A percentile compares a stretch with the other conserved stretches of the same genome.
Conservation (phyloP, 2,888 invertebrate species). For the Trissoscelio sp. region DNA sequence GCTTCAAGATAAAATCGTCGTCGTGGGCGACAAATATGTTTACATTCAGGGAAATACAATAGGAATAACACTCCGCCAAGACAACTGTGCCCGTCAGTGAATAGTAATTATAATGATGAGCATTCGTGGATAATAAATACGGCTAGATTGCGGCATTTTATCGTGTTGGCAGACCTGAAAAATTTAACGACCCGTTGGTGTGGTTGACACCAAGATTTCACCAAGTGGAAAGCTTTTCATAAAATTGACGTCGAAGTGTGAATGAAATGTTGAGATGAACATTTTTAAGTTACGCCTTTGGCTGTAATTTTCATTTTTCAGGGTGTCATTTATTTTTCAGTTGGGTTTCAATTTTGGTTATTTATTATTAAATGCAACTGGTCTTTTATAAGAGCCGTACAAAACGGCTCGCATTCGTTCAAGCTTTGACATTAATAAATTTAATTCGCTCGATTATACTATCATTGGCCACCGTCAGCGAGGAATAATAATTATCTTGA, state of each 20-base stretch:
- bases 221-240: constrained; percentile 15
- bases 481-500: constrained; percentile 66
- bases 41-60: constrained; percentile 30
- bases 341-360: neutral
- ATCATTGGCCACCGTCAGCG: constrained; percentile 62
- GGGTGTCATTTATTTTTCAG: neutral
- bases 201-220: constrained; percentile 3
- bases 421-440: constrained; percentile 48
- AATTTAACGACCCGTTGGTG: constrained; percentile 39
- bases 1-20: constrained; percentile 34
- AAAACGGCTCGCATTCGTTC: neutral
- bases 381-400: neutral
- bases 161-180: constrained; percentile 37
- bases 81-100: constrained; percentile 21
- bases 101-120: constrained; percentile 53
- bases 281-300: neutral
- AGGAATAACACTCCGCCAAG: constrained; percentile 7
- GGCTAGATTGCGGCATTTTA: constrained; percentile 5
- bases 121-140: constrained; percentile 8
- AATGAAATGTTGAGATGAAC: constrained; percentile 1
- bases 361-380: neutral
- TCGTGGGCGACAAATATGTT: constrained; percentile 29
- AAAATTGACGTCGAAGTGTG: neutral
- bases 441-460: constrained; percentile 58
- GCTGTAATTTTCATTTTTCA: no score